Evolutionary conservation across 2,888 invertebrate species (phyloP), one percentile per base, ranked within the genome.

Genomic region (Ennomos quercinarius): DNA sequence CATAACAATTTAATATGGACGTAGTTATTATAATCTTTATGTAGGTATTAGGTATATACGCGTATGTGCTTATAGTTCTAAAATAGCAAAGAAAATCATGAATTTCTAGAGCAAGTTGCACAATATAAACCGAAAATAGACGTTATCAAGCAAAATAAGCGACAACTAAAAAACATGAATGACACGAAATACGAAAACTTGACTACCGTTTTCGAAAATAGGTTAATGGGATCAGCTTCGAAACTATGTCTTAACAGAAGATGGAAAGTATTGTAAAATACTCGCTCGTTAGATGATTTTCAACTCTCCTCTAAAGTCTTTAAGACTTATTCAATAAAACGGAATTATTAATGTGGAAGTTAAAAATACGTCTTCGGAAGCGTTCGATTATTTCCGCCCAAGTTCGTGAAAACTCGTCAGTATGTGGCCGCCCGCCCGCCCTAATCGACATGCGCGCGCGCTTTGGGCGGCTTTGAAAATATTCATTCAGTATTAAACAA

Each of bases 311-410:
- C 6, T 61, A 39, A 44, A 35, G 61, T 6, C 12, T 9, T 63
- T 59, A 46, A 57, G 61, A 34, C 39, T 65, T 70, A 71, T 74
- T 61, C 12, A 11, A 46, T 36, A 50, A 39, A 56, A 12, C 74
- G 77, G 64, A 65, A 65, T 59, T 50, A 53, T 66, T 64, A 81
- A 79, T 78, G 75, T 75, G 65, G 64, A 73, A 82, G 86, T 87
- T 91, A 91, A 87, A 91, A 91, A 91, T 90, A 90, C 80, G 70
- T 67, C 54, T 76, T 89, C 88, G 88, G 85, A 77, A 76, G 67
- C 65, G 62, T 77, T 91, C 91, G 90, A 76, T 38, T 46, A 71
- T 78, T 76, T 80, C 81, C 89, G 89, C 66, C 69, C 71, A 44
- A 58, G 69, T 34, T 76, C 74, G 75, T 57, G 51, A 35, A 67